Percentiles rank a stretch among this genome's conserved stretches.
Conservation (phyloP, 2,113 vertebrate species). For the Mobula hypostoma region DNA sequence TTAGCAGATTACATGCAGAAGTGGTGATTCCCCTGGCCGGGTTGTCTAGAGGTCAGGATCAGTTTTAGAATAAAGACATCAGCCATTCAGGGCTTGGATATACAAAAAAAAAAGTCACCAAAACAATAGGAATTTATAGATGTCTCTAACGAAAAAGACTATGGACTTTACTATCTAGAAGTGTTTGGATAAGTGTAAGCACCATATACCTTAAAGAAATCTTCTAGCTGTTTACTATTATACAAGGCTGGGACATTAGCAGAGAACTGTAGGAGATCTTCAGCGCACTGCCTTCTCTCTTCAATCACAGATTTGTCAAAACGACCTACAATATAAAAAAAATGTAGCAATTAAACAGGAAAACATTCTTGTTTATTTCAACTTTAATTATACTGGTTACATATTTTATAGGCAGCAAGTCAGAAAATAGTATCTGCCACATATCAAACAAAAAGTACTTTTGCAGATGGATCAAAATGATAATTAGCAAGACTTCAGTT, state of each 20-base stretch:
- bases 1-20: too few species aligned
- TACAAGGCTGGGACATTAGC: constrained; percentile 90
- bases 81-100: too few species aligned
- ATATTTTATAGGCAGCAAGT: neutral
- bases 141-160: too few species aligned
- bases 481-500: neutral
- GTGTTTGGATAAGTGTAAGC: neutral
- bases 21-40: too few species aligned
- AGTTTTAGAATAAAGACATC: too few species aligned
- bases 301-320: constrained; percentile 91
- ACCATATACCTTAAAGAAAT: constrained; percentile 85
- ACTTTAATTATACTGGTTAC: neutral
- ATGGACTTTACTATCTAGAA: neutral
- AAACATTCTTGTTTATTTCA: neutral
- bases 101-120: too few species aligned
- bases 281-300: constrained; percentile 90
- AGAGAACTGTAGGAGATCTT: constrained; percentile 93
- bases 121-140: too few species aligned
- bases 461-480: too few species aligned
- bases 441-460: neutral
- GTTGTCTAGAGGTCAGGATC: too few species aligned
- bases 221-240: constrained; percentile 82
- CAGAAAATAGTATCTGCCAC: neutral
- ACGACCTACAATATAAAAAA: constrained; percentile 64
- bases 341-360: constrained; percentile 41